phyloP scores from a whole-genome alignment of 2,113 vertebrate species.

The Callocephalon fimbriatum region DNA sequence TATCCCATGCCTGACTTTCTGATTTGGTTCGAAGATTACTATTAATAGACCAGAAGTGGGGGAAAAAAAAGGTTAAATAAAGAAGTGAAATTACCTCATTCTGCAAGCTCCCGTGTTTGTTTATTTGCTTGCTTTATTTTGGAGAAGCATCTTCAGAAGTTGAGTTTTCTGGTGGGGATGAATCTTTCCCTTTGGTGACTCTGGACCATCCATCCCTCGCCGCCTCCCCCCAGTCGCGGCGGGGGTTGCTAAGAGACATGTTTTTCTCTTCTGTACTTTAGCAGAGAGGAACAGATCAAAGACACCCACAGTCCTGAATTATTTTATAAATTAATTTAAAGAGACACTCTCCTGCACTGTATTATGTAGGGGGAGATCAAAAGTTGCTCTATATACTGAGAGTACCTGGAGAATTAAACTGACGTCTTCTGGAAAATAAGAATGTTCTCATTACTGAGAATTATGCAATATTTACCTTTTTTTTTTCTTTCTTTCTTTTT shows the following conservation, averaged over 20 bases:
- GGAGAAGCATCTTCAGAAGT: conserved; percentile 34
- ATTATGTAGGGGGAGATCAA: not conserved
- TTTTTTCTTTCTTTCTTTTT: not conserved
- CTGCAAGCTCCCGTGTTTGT: not conserved
- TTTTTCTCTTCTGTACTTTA: conserved; percentile 63
- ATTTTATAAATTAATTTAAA: conserved; percentile 69
- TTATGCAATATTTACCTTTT: not conserved
- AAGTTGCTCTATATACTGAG: conserved; percentile 1
- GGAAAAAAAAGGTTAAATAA: not conserved
- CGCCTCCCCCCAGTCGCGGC: not conserved
- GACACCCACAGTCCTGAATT: conserved; percentile 69
- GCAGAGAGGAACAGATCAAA: conserved; percentile 70
- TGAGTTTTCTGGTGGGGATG: conserved; percentile 42
- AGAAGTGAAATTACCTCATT: not conserved
- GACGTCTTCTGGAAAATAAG: not conserved
- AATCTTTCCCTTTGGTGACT: conserved; percentile 47
- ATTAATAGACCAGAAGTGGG: not conserved
- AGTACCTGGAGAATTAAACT: not conserved
- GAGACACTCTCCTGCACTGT: conserved; percentile 25
- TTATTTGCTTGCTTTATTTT: not conserved
- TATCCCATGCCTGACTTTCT: not conserved
- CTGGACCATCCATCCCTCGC: conserved; percentile 60
- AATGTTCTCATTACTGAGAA: not conserved
- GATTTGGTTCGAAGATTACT: not conserved
- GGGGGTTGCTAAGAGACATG: conserved; percentile 76